Conservation (phyloP, 2,888 invertebrate genomes). For the Lasius fuliginosus region DNA sequence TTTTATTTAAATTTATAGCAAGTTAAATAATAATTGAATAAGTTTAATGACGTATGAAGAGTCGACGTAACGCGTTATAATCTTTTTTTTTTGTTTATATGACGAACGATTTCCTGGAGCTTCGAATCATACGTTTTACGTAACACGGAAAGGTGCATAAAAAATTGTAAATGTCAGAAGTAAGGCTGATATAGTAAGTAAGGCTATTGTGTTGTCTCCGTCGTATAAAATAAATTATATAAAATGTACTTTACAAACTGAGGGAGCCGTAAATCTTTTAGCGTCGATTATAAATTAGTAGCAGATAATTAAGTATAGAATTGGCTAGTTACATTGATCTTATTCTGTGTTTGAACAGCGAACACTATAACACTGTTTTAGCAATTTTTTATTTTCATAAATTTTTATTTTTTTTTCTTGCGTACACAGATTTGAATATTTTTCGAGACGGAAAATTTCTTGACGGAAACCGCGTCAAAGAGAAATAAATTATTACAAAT, state of each 20-base stretch:
- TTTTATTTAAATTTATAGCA: background rate
- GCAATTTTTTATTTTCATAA: background rate
- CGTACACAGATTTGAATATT: background rate
- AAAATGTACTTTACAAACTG: too few relatives aligned
- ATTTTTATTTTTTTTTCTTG: background rate
- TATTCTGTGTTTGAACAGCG: too few relatives aligned
- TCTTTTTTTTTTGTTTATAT: conserved; percentile 16
- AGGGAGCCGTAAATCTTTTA: too few relatives aligned
- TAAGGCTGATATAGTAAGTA: background rate
- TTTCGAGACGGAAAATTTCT: background rate
- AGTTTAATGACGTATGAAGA: background rate
- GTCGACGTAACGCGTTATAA: background rate
- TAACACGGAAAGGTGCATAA: background rate
- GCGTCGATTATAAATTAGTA: too few relatives aligned
- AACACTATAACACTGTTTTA: background rate
- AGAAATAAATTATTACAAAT: conserved; percentile 19
- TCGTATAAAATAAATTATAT: background rate
- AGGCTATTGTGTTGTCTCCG: background rate
- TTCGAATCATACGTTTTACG: background rate
- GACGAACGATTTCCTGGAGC: conserved; percentile 7
- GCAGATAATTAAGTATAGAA: too few relatives aligned
- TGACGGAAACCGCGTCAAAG: background rate
- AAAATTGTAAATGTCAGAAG: conserved; percentile 34
- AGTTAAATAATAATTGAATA: conserved; percentile 1
- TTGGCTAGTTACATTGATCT: too few relatives aligned